Percentiles rank a stretch among this genome's conserved stretches.
Evolutionary conservation across 1,140 invertebrate species (phyloP).

Genomic region (Battus philenor): DNA sequence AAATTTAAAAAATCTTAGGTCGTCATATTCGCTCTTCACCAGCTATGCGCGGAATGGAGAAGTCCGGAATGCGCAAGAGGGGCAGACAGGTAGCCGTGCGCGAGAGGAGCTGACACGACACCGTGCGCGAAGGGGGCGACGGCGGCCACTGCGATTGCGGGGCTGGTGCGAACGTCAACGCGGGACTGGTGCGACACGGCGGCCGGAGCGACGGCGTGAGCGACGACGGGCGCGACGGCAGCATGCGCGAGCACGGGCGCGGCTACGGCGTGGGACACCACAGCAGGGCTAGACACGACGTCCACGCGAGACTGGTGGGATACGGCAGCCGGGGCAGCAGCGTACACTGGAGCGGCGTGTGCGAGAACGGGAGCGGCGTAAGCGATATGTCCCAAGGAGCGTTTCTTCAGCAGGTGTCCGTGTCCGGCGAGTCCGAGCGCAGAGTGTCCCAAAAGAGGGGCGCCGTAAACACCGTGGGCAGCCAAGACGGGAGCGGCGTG

Average conservation of each 20-base stretch:
- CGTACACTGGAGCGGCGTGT: conserved; percentile 20
- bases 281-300: conserved; percentile 53
- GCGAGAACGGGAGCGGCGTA: conserved; percentile 36
- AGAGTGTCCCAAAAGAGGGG: conserved; percentile 31
- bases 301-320: conserved; percentile 65
- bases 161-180: conserved; percentile 35
- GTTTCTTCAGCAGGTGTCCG: conserved; percentile 48
- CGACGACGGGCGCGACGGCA: conserved; percentile 36
- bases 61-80: conserved; percentile 30
- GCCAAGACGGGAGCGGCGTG: conserved; percentile 30
- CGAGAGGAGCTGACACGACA: conserved; percentile 25
- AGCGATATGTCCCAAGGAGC: conserved; percentile 40
- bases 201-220: conserved; percentile 41
- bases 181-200: conserved; percentile 53
- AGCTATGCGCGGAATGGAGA: conserved; percentile 35
- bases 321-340: conserved; percentile 42
- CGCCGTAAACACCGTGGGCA: conserved; percentile 31
- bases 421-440: conserved; percentile 30
- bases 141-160: conserved; percentile 27
- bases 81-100: conserved; percentile 23
- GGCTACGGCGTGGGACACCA: conserved; percentile 43
- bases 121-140: conserved; percentile 37
- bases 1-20: conserved; percentile 33
- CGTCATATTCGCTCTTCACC: conserved; percentile 48
- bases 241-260: conserved; percentile 44